These are phyloP conservation scores for Salarias fasciatus DNA, from an alignment of 2,797 vertebrate genomes.

Conservation along the genomic window DNA sequence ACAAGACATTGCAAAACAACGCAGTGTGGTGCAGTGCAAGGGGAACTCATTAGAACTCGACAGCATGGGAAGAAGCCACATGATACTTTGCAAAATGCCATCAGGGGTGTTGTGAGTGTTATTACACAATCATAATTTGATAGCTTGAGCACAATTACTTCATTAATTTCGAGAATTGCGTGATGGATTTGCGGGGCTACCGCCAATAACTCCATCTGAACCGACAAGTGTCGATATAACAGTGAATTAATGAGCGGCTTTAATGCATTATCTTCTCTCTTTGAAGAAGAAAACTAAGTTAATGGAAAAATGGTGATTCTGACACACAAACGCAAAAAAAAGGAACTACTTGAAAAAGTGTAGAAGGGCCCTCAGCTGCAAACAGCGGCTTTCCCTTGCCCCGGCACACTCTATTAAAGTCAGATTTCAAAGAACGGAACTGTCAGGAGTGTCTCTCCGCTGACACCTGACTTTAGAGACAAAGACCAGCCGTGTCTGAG, in stretches of 20 bases:
- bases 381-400: not conserved
- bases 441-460: slow-evolving; percentile 13
- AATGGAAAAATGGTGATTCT: too few species aligned
- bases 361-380: not conserved
- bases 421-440: slow-evolving; percentile 10
- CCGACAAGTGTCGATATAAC: slow-evolving; percentile 2
- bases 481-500: slow-evolving; percentile 12
- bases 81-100: slow-evolving; percentile 57
- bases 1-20: slow-evolving; percentile 68
- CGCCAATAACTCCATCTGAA: not conserved
- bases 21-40: slow-evolving; percentile 62
- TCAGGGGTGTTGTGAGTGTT: slow-evolving; percentile 56
- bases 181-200: slow-evolving; percentile 9
- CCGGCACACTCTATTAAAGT: slow-evolving; percentile 5
- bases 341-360: not conserved
- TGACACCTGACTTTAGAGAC: slow-evolving; percentile 27
- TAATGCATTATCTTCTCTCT: too few species aligned
- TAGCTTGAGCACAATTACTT: slow-evolving; percentile 56
- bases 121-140: slow-evolving; percentile 65
- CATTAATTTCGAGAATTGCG: slow-evolving; percentile 49
- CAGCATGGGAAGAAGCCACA: slow-evolving; percentile 61
- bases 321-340: not conserved
- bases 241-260: not conserved
- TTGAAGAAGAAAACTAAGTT: too few species aligned
- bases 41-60: slow-evolving; percentile 73